These are phyloP conservation scores for Phylloscopus collybita DNA, from an alignment of 2,797 vertebrate genomes.

Conservation along the genomic window DNA sequence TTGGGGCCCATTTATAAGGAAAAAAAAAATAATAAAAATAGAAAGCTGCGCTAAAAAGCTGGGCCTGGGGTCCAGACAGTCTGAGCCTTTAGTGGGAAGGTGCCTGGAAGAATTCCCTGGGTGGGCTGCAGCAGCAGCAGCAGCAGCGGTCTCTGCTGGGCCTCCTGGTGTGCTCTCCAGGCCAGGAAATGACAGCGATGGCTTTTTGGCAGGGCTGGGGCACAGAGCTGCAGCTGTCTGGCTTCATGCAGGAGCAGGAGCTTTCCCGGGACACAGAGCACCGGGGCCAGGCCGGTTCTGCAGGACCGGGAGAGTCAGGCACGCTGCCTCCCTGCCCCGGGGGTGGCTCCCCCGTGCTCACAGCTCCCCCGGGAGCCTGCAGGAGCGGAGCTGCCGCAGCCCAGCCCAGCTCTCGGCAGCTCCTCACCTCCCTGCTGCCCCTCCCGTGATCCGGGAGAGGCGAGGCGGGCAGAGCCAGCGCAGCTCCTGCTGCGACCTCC, in stretches of 20 bases:
- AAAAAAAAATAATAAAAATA: slow-evolving; percentile 52
- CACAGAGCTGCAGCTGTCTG: fast-evolving
- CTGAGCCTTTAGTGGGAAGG: background rate
- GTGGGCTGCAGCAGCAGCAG: background rate
- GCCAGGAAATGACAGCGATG: fast-evolving
- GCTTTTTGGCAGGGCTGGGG: fast-evolving
- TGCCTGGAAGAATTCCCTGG: fast-evolving
- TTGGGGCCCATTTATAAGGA: slow-evolving; percentile 55
- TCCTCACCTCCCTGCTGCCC: fast-evolving
- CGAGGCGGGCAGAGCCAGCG: fast-evolving
- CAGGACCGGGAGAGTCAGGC: fast-evolving
- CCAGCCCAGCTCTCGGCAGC: background rate
- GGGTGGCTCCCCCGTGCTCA: fast-evolving
- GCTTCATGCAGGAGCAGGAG: background rate
- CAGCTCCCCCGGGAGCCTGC: fast-evolving
- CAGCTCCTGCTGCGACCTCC: background rate
- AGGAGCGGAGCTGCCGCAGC: fast-evolving
- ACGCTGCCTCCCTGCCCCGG: fast-evolving
- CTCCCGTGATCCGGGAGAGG: background rate
- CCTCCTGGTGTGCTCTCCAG: background rate
- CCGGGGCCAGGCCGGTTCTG: background rate
- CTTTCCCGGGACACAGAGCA: fast-evolving
- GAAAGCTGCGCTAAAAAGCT: slow-evolving; percentile 24
- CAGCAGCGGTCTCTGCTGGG: background rate
- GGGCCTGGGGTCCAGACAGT: background rate